These are phyloP conservation scores for Delichon dasypus DNA, from an alignment of 2,797 vertebrate species.

Conservation along the genomic window DNA sequence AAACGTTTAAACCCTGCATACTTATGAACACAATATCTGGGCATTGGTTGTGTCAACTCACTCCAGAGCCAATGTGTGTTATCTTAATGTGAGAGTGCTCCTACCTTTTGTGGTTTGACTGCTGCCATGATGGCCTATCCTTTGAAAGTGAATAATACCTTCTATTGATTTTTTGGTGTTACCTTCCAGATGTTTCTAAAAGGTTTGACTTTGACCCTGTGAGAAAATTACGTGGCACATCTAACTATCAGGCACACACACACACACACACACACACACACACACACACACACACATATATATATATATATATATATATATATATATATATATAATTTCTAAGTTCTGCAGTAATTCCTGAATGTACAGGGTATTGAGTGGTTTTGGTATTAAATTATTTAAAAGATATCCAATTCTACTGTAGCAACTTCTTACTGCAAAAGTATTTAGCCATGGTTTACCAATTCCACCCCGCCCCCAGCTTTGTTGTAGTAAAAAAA, in stretches of 20 bases:
- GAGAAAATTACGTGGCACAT: background rate
- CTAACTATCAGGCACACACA: background rate
- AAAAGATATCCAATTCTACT: background rate
- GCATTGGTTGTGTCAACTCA: background rate
- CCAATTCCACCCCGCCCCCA: background rate
- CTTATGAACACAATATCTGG: background rate
- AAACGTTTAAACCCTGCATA: background rate
- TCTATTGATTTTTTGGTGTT: background rate
- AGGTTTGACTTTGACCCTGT: background rate
- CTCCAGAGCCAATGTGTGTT: accelerated
- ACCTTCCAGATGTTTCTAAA: background rate
- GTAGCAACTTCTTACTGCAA: background rate
- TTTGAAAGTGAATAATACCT: background rate
- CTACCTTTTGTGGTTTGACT: background rate
- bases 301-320: no score
- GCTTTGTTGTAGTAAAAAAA: background rate
- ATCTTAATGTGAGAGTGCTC: background rate
- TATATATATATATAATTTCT: background rate
- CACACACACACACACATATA: no score
- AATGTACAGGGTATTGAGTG: background rate
- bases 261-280: no score
- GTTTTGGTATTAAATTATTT: background rate
- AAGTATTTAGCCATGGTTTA: background rate
- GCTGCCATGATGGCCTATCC: background rate
- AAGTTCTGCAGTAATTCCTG: background rate